These are phyloP conservation scores for Hypselothyrea guttata DNA, from an alignment of 2,888 invertebrate species.

Conservation along the genomic window DNA sequence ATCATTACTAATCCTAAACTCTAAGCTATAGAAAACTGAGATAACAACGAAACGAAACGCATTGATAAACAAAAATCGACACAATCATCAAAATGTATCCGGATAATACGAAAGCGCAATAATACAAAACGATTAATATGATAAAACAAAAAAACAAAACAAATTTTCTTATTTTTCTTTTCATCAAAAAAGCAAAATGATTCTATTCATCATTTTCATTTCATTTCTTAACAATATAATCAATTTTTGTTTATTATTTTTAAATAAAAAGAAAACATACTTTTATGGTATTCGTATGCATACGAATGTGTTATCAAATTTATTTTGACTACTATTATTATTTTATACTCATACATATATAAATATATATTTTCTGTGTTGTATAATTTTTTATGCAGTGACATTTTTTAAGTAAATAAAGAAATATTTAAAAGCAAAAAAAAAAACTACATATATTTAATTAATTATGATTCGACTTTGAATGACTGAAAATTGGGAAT, in stretches of 20 bases:
- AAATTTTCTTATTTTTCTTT: slow-evolving; percentile 29
- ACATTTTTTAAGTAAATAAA: slow-evolving; percentile 70
- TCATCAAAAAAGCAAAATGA: slow-evolving; percentile 12
- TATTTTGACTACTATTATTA: slow-evolving; percentile 61
- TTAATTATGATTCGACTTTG: too few species aligned
- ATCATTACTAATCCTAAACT: slow-evolving; percentile 65
- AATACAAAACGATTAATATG: slow-evolving; percentile 53
- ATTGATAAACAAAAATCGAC: slow-evolving; percentile 55
- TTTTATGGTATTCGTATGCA: slow-evolving; percentile 63
- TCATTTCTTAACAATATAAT: slow-evolving; percentile 32
- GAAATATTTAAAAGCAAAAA: slow-evolving; percentile 35
- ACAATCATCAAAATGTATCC: slow-evolving; percentile 58
- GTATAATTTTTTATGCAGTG: slow-evolving; percentile 75
- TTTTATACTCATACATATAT: slow-evolving; percentile 56
- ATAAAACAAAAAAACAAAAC: slow-evolving; percentile 37
- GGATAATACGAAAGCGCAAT: slow-evolving; percentile 73
- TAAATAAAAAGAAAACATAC: slow-evolving; percentile 25
- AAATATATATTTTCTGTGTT: slow-evolving; percentile 68
- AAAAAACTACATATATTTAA: too few species aligned
- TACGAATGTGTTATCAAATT: slow-evolving; percentile 69
- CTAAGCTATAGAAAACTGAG: slow-evolving; percentile 52
- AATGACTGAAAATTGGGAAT: too few species aligned
- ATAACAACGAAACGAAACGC: slow-evolving; percentile 69
- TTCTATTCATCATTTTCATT: slow-evolving; percentile 6
- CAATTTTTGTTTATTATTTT: slow-evolving; percentile 51